Evolutionary conservation across 2,888 invertebrate genomes (phyloP), one percentile per base, ranked within the genome.

Genomic region (Trachelus iudaicus): DNA sequence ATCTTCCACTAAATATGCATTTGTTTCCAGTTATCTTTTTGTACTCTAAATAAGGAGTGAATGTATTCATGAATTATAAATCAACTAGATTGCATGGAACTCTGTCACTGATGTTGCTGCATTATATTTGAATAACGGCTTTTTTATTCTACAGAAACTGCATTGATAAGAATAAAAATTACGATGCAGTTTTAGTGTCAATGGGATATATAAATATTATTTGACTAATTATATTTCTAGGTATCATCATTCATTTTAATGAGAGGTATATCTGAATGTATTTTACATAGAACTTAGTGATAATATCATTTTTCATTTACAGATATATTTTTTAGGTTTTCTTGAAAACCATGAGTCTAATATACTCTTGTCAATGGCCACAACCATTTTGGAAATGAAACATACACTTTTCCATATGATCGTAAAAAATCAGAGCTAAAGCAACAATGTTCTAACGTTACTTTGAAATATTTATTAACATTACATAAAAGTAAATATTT

Each of bases 401-500:
- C 4, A 40, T 40, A 23, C 15, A 40, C 6, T 40, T 9, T 23
- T 56, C 56, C 23, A 9, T 56, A n/a, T 23, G 9, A 23, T 9
- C 56, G 1, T 56, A 56, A 1, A 56, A 23, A 23, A 3, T 56
- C 23, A 56, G 15, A 56, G 23, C 56, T 2, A 56, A 56, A 23
- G 23, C 56, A 56, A 23, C 23, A 56, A 56, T 9, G 56, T 1
- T 56, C 56, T 56, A 56, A 56, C 56, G 56, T 86, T 86, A 83
- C 88, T 85, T 83, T 82, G 56, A 86, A 86, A 88, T 89, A 88
- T 91, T 91, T 91, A 90, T 91, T 89, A 91, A 91, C 90, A 90
- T 90, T 90, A 91, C 89, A 90, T 89, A 89, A 90, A 89, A 88
- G 87, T 90, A 90, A 91, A 89, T 90, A 89, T 90, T 90, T 89